These are phyloP conservation scores for Sphinx pinastri DNA, from an alignment of 2,888 invertebrate genomes.

Conservation along the genomic window DNA sequence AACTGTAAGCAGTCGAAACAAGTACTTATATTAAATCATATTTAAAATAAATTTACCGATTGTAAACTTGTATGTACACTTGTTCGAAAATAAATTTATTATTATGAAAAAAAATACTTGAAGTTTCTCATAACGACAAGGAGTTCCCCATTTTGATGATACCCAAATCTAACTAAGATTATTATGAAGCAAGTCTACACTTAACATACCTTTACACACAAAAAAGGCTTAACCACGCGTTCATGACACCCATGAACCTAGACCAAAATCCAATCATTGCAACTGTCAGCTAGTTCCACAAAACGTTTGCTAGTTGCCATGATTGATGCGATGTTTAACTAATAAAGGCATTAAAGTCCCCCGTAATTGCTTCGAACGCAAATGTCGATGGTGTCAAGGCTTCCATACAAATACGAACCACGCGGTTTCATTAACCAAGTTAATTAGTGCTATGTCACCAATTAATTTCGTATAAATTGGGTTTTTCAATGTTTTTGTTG, in stretches of 20 bases:
- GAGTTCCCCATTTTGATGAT: too few species aligned
- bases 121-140: too few species aligned
- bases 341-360: slow-evolving; percentile 17
- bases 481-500: neutral
- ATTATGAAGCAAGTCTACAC: too few species aligned
- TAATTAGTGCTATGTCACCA: slow-evolving; percentile 3
- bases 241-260: neutral
- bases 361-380: slow-evolving; percentile 18
- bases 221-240: too few species aligned
- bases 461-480: neutral
- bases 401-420: slow-evolving; percentile 19
- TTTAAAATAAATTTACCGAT: too few species aligned
- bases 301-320: slow-evolving; percentile 1
- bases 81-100: too few species aligned
- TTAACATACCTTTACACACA: too few species aligned
- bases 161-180: too few species aligned
- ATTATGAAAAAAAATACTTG: too few species aligned
- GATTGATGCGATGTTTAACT: slow-evolving; percentile 23
- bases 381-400: slow-evolving; percentile 27
- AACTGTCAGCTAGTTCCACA: slow-evolving; percentile 3
- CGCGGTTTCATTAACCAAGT: slow-evolving; percentile 11
- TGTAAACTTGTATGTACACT: too few species aligned
- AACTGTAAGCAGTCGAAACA: too few species aligned
- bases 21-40: too few species aligned
- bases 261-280: neutral